Conservation (phyloP, 2,113 vertebrate genomes). For the Tenebrosternarchus preto region DNA sequence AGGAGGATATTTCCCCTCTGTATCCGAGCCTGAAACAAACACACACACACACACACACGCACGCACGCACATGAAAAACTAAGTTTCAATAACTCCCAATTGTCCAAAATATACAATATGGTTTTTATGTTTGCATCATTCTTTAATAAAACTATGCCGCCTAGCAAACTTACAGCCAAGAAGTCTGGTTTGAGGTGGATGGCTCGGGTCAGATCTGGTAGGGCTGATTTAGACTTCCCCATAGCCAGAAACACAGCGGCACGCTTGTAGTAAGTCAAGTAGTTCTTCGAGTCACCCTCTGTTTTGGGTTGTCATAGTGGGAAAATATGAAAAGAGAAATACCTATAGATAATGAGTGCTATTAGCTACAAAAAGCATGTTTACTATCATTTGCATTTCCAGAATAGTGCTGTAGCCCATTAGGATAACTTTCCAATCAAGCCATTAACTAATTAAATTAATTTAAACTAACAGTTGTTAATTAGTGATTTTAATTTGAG, state of each 20-base stretch:
- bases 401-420: too few species aligned
- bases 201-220: slow-evolving; percentile 79
- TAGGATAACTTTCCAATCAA: too few species aligned
- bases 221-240: slow-evolving; percentile 82
- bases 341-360: not conserved
- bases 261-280: slow-evolving; percentile 84
- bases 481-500: not conserved
- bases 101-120: not conserved
- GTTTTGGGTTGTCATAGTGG: not conserved
- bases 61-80: not conserved
- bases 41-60: not conserved
- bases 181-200: slow-evolving; percentile 85
- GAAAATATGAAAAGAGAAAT: not conserved
- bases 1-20: slow-evolving; percentile 81
- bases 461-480: not conserved
- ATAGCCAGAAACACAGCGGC: slow-evolving; percentile 82
- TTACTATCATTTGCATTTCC: too few species aligned
- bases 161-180: slow-evolving; percentile 72
- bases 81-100: not conserved
- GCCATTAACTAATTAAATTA: too few species aligned
- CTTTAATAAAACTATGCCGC: not conserved
- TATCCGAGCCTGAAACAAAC: slow-evolving; percentile 71
- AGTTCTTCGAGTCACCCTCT: slow-evolving; percentile 84
- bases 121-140: not conserved
- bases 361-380: not conserved